Evolutionary conservation across 2,888 invertebrate species (phyloP).

Genomic region (Hirtodrosophila confusa): DNA sequence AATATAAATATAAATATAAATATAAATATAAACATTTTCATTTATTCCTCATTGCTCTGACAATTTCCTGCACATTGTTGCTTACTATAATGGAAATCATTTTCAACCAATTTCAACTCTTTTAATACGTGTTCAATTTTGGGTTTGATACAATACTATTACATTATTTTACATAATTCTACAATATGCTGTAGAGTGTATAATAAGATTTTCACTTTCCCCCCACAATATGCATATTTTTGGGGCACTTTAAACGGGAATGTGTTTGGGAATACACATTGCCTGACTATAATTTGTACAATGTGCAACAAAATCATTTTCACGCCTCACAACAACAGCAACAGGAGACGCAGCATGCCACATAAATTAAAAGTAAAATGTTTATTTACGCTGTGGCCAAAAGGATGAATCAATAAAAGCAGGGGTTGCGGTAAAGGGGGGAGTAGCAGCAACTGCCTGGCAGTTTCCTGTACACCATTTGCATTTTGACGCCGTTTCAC

Average conservation of each 20-base stretch:
- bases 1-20: no score
- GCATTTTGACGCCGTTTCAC: conserved; percentile 76
- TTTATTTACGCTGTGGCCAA: conserved; percentile 67
- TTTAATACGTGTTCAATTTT: no score
- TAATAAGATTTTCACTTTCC: no score
- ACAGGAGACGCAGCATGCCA: conserved; percentile 31
- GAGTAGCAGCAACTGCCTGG: conserved; percentile 31
- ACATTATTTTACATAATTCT: no score
- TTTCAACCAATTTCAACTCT: no score
- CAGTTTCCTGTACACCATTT: conserved; percentile 72
- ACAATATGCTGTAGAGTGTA: no score
- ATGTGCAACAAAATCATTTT: conserved; percentile 70
- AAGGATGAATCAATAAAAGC: conserved; percentile 44
- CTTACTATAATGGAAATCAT: no score
- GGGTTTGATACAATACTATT: no score
- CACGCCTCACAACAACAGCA: conserved; percentile 40
- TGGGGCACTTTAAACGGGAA: not conserved
- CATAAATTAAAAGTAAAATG: conserved; percentile 75
- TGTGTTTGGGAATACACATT: conserved; percentile 28
- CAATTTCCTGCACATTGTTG: no score
- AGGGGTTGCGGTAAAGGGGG: not conserved
- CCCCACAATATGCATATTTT: conserved; percentile 2
- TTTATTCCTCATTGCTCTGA: no score
- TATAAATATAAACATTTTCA: no score
- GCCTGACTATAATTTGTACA: conserved; percentile 58